Evolutionary conservation across 1,140 invertebrate species (phyloP).

Genomic region (Acromyrmex heyeri): DNA sequence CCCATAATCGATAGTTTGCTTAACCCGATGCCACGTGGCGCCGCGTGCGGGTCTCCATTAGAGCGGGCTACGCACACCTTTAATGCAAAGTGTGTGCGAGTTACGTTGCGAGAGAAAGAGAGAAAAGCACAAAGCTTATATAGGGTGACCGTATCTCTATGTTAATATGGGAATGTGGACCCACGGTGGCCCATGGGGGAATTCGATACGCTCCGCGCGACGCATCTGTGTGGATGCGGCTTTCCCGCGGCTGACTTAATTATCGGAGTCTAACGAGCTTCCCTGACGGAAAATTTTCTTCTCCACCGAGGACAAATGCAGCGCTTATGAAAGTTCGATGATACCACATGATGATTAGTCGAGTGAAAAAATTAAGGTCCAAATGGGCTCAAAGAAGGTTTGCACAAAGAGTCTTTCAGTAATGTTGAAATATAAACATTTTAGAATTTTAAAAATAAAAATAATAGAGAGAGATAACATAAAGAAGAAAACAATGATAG

Average conservation of each 20-base stretch:
- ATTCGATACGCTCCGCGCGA: slow-evolving; percentile 82
- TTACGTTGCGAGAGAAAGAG: slow-evolving; percentile 37
- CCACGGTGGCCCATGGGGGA: slow-evolving; percentile 79
- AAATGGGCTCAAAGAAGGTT: background rate
- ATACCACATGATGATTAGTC: background rate
- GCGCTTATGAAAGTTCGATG: background rate
- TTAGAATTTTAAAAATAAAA: background rate
- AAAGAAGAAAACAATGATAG: too few relatives aligned
- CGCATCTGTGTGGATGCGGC: slow-evolving; percentile 69
- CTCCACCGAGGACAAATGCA: background rate
- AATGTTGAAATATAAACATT: background rate
- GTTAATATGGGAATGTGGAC: slow-evolving; percentile 85
- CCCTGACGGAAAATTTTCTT: slow-evolving; percentile 29
- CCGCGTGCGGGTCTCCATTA: slow-evolving; percentile 85
- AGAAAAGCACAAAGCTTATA: slow-evolving; percentile 64
- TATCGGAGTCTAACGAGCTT: slow-evolving; percentile 15
- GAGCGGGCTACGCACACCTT: slow-evolving; percentile 59
- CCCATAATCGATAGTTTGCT: slow-evolving; percentile 87
- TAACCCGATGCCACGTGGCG: slow-evolving; percentile 85
- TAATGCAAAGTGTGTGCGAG: slow-evolving; percentile 66
- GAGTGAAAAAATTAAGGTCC: background rate
- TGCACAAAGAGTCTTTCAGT: background rate
- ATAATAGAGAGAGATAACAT: background rate
- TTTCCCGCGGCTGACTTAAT: slow-evolving; percentile 56
- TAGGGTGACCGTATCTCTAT: slow-evolving; percentile 83